Evolutionary conservation across 2,888 invertebrate genomes (phyloP).

Genomic region (Abscondita cerata): DNA sequence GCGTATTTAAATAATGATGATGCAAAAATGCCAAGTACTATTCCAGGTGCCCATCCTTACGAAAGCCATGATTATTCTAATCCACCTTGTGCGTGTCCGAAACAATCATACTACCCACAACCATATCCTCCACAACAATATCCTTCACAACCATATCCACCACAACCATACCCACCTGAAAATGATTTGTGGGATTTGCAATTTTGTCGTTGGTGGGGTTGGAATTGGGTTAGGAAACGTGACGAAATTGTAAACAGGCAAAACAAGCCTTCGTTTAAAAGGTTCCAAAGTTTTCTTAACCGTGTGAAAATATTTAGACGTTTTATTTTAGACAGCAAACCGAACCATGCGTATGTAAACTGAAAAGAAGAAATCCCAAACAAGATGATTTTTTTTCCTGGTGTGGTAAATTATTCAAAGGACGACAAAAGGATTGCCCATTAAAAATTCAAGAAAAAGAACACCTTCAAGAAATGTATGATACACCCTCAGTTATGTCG

Average conservation of each 20-base stretch:
- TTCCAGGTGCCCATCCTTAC: no score
- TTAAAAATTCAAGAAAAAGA: conserved; percentile 15
- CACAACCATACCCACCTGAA: conserved; percentile 13
- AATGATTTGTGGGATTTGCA: conserved; percentile 38
- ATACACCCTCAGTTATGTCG: conserved; percentile 15
- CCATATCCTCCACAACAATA: background rate
- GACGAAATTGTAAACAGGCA: conserved; percentile 25
- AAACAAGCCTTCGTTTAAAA: background rate
- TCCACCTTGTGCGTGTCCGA: no score
- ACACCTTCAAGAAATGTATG: conserved; percentile 22
- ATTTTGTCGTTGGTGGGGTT: conserved; percentile 43
- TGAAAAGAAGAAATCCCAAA: conserved; percentile 3
- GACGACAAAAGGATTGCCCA: background rate
- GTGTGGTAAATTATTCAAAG: conserved; percentile 14
- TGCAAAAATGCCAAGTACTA: no score
- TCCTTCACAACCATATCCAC: conserved; percentile 6
- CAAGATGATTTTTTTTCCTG: conserved; percentile 15
- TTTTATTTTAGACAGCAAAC: no score
- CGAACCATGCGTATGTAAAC: background rate
- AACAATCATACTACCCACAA: no score
- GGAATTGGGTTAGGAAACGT: conserved; percentile 40
- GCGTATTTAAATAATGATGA: no score
- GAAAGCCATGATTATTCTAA: no score
- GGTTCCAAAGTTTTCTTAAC: no score
- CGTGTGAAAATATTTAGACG: no score